Evolutionary conservation across 2,888 invertebrate genomes (phyloP).

Genomic region (Cephus pygmeus): DNA sequence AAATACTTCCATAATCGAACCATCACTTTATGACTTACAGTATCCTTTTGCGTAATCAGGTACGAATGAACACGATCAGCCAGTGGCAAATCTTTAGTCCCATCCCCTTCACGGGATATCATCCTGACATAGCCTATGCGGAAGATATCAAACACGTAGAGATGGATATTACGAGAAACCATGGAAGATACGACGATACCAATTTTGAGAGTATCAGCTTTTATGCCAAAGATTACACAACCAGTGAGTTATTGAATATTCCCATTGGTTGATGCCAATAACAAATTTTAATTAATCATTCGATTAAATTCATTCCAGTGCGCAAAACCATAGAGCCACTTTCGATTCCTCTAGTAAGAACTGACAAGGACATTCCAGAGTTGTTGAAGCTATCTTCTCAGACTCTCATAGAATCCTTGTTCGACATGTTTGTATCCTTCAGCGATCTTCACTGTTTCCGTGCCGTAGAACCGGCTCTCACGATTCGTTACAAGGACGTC

Average conservation of each 20-base stretch:
- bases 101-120: conserved; percentile 90
- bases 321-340: conserved; percentile 71
- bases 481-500: conserved; percentile 67
- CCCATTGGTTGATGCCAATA: conserved; percentile 14
- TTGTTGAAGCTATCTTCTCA: conserved; percentile 66
- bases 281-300: conserved; percentile 26
- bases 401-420: conserved; percentile 69
- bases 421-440: conserved; percentile 77
- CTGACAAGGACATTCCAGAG: conserved; percentile 74
- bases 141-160: conserved; percentile 64
- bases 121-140: conserved; percentile 73
- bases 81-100: conserved; percentile 92
- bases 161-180: conserved; percentile 77
- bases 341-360: conserved; percentile 72
- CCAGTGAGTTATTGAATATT: conserved; percentile 67
- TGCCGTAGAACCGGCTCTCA: conserved; percentile 84
- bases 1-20: conserved; percentile 4
- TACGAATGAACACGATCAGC: conserved; percentile 93
- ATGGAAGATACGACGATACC: conserved; percentile 83
- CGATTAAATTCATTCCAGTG: conserved; percentile 66
- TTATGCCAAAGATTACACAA: conserved; percentile 84
- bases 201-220: conserved; percentile 82
- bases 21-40: conserved; percentile 4
- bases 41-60: conserved; percentile 67
- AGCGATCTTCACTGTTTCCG: conserved; percentile 78